Evolutionary conservation across 2,113 vertebrate genomes (phyloP).

Genomic region (Microtus pennsylvanicus): DNA sequence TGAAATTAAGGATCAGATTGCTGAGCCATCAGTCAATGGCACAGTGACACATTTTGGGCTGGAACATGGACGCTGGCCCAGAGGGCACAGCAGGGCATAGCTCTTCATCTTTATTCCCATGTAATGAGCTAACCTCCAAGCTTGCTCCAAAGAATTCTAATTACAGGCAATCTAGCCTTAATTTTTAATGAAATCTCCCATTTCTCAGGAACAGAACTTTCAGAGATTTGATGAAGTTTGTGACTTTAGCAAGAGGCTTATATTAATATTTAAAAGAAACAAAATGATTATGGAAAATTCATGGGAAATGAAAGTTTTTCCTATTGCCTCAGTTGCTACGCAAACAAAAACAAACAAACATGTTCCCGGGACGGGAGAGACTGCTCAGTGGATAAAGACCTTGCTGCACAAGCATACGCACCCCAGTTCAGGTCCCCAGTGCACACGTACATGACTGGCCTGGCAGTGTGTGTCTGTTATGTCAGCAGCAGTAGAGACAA

Average conservation of each 20-base stretch:
- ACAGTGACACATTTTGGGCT: not conserved
- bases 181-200: not conserved
- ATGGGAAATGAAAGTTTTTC: not conserved
- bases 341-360: not conserved
- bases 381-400: not conserved
- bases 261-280: slow-evolving; percentile 24
- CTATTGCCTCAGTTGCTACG: not conserved
- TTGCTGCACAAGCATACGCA: not conserved
- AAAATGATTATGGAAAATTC: slow-evolving; percentile 33
- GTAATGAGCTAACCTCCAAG: not conserved
- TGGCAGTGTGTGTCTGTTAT: not conserved
- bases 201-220: not conserved
- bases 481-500: not conserved
- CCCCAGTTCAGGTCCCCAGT: not conserved
- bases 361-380: not conserved
- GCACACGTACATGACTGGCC: not conserved
- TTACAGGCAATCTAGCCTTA: not conserved
- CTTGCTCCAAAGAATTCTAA: not conserved
- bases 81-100: not conserved
- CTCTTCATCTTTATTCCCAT: not conserved
- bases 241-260: not conserved
- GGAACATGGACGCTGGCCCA: not conserved
- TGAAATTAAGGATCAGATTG: slow-evolving; percentile 22
- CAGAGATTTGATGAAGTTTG: not conserved
- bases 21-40: not conserved